These are phyloP conservation scores for Homalodisca vitripennis DNA, from an alignment of 1,140 invertebrate genomes.

Conservation along the genomic window DNA sequence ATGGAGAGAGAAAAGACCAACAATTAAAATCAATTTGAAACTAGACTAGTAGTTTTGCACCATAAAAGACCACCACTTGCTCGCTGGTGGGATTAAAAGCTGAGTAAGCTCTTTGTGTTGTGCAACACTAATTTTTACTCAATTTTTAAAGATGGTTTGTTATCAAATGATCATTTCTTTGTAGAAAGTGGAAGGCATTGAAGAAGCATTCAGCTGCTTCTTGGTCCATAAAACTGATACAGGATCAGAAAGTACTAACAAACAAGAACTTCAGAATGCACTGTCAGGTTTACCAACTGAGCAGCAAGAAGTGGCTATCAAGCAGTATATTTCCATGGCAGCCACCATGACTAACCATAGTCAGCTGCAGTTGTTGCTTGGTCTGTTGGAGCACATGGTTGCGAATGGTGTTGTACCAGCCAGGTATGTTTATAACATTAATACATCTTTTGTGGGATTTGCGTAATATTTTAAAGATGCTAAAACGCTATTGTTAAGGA, in stretches of 20 bases:
- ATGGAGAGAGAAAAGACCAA: not conserved
- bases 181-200: slow-evolving; percentile 77
- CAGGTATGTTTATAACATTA: slow-evolving; percentile 55
- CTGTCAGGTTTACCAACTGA: slow-evolving; percentile 59
- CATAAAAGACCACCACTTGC: not conserved
- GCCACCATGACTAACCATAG: slow-evolving; percentile 67
- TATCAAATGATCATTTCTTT: slow-evolving; percentile 30
- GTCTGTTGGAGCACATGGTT: slow-evolving; percentile 70
- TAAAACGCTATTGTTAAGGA: no score
- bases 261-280: slow-evolving; percentile 46
- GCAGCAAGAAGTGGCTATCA: slow-evolving; percentile 66
- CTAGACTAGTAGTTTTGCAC: not conserved
- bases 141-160: not conserved
- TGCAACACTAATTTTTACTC: not conserved
- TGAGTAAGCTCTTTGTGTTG: not conserved
- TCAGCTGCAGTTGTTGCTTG: slow-evolving; percentile 68
- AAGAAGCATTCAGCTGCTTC: slow-evolving; percentile 85
- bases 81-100: not conserved
- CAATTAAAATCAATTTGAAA: not conserved
- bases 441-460: no score
- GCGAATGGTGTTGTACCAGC: slow-evolving; percentile 63
- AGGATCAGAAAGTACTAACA: slow-evolving; percentile 61
- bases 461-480: no score
- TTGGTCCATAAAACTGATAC: slow-evolving; percentile 68
- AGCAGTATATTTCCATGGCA: slow-evolving; percentile 67